Base-by-base conservation (phyloP, 37 sponge, comb jelly and placozoan species). In the Haliclona indistincta region DNA sequence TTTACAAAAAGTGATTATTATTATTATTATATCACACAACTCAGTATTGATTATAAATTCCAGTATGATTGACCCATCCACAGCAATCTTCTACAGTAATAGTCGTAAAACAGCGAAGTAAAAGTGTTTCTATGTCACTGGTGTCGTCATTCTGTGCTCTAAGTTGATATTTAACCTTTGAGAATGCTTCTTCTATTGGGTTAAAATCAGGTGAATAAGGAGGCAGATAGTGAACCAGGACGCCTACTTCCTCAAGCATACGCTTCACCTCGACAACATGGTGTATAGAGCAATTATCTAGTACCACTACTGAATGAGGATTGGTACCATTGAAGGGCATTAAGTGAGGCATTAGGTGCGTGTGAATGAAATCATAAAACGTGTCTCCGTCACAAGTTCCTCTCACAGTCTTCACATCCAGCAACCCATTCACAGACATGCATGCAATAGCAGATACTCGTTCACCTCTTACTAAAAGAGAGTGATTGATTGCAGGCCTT, bases 221-320 rank as follows among this genome's bases (percentile, higher is more conserved):
- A 19, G 78, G 78, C n/a, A 77, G 30, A 30, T 67, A 77, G 30
- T 52, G 68, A 22, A 77, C 68, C 29, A 76, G 37, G 32, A 32
- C 77, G 58, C 77, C 77, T 34, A 64, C 54, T 51, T 64, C 77
- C 33, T 76, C 67, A 56, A 80, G 45, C 63, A 58, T 70, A 36
- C 22, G 4, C 13, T 11, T 30, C 4, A 80, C 37, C 19, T 62
- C 71, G 28, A 43, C 64, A 2, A 80, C 41, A 36, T 80, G 71
- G 51, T 80, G 72, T n/a, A 80, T 80, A 4, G 72, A 70, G 38
- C 63, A 70, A 40, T 80, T 80, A 30, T 70, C 81, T 20, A 80
- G 62, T 8, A 80, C 71, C n/a, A 80, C 81, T 62, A 80, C 64
- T 63, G 40, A 38, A 42, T 67, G 61, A 39, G 78, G 78, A 78